Percentiles rank a stretch among this genome's conserved stretches.
Conservation (phyloP, 2,797 vertebrate genomes). For the Eulemur mongoz region DNA sequence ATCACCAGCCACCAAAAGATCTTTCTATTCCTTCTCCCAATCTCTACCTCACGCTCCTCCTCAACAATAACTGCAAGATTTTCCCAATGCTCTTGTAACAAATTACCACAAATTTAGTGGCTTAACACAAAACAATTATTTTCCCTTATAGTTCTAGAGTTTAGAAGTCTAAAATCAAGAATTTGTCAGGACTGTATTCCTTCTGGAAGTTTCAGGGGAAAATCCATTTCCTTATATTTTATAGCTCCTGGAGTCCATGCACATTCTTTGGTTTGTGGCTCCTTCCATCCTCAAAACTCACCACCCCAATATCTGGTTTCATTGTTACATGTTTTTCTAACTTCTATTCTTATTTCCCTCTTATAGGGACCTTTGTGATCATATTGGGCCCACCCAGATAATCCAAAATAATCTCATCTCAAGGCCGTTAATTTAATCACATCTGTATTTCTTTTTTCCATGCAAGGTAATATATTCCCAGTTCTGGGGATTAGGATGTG, state of each 20-base stretch:
- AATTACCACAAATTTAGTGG: too few relatives aligned
- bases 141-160: background rate
- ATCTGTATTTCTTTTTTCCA: background rate
- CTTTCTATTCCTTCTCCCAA: background rate
- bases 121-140: background rate
- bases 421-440: background rate
- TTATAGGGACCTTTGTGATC: background rate
- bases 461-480: background rate
- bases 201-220: background rate
- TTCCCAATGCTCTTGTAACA: background rate
- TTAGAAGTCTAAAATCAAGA: background rate
- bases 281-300: background rate
- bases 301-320: background rate
- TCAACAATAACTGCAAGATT: background rate
- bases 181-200: background rate
- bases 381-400: background rate
- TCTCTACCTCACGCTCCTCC: background rate
- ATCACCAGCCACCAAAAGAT: background rate
- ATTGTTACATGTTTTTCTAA: background rate
- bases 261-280: background rate
- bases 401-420: background rate
- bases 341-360: background rate
- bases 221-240: background rate
- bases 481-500: background rate
- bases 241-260: background rate